phyloP scores from a whole-genome alignment of 2,113 vertebrate genomes.

The Trichomycterus rosablanca region DNA sequence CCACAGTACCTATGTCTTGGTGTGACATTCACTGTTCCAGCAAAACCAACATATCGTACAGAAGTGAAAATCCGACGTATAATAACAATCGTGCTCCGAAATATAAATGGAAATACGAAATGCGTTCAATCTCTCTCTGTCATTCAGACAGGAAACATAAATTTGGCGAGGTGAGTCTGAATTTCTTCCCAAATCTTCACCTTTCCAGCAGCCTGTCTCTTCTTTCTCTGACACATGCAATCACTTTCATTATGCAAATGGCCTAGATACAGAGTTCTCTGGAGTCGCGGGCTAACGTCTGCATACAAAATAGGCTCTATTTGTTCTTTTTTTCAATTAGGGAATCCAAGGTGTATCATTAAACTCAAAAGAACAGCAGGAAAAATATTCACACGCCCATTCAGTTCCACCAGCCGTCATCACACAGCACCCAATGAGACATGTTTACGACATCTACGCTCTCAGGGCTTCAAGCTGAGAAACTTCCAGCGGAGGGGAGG shows the following conservation, averaged over 20 bases:
- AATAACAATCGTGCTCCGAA: too few species aligned
- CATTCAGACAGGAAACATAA: conserved; percentile 12
- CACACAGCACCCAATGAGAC: neutral
- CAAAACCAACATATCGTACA: too few species aligned
- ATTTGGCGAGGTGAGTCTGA: conserved; percentile 12
- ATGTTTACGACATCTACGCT: conserved; percentile 1
- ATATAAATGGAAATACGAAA: too few species aligned
- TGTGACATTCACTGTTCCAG: too few species aligned
- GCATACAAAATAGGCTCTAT: conserved; percentile 60
- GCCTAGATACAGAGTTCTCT: conserved; percentile 37
- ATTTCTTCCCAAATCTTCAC: conserved; percentile 39
- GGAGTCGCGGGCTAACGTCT: conserved; percentile 29
- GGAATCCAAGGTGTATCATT: conserved; percentile 48
- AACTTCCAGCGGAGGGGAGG: conserved; percentile 8
- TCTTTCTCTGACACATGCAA: conserved; percentile 40
- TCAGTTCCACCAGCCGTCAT: neutral
- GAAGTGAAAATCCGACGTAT: too few species aligned
- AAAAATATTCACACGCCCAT: neutral
- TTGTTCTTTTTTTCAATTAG: conserved; percentile 50
- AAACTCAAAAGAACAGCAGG: conserved; percentile 27
- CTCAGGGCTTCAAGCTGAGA: conserved; percentile 12
- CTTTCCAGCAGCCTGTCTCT: conserved; percentile 38
- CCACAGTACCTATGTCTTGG: too few species aligned
- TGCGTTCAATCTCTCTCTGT: neutral
- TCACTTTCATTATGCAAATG: conserved; percentile 55